Base-by-base conservation (phyloP, 1,140 invertebrate genomes). In the Latrodectus geometricus region DNA sequence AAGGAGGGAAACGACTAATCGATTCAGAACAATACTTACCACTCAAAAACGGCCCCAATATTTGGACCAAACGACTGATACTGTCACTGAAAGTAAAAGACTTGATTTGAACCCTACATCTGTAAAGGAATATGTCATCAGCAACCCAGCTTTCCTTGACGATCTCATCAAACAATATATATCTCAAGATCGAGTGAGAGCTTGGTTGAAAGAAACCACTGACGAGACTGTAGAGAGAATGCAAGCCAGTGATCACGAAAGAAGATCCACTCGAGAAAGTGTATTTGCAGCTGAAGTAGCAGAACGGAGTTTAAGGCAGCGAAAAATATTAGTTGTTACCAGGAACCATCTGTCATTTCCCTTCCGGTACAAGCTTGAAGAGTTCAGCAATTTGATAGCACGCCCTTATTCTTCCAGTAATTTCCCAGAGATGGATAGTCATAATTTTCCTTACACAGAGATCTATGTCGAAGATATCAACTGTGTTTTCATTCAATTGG, bases 131-230 rank as follows among this genome's bases (percentile, higher is more conserved):
- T 81, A 21, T 35, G 11, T 81, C 9, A 54, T 72, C 14, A 72
- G 69, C 11, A 81, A 81, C 49, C 78, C 78, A 8, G 66, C 69
- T 17, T 81, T 81, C 2, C 69, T 81, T 9, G 78, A 81, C 48
- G 66, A 81, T 21, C n/a, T 70, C 2, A 66, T 81, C 7, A 56
- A 23, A 14, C 50, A 4, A 1, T 20, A 81, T 21, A 54, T 81
- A 8, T 20, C 66, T 8, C 66, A 70, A 23, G 66, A 81, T 48
- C 50, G 78, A 56, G 52, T 81, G 15, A 52, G 68, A 81, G 78
- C 48, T 15, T 81, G 78, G 78, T 66, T 81, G 9, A 81, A 72
- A 81, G 23, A 48, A 8, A 20, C 76, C 8, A 78, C 14, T 9
- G 20, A 61, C 3, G 74, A 61, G 14, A 5, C 73, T 1, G 20